Evolutionary conservation across 2,888 invertebrate species (phyloP), one percentile per base, ranked within the genome.

Genomic region (Ormyrus nitidulus): DNA sequence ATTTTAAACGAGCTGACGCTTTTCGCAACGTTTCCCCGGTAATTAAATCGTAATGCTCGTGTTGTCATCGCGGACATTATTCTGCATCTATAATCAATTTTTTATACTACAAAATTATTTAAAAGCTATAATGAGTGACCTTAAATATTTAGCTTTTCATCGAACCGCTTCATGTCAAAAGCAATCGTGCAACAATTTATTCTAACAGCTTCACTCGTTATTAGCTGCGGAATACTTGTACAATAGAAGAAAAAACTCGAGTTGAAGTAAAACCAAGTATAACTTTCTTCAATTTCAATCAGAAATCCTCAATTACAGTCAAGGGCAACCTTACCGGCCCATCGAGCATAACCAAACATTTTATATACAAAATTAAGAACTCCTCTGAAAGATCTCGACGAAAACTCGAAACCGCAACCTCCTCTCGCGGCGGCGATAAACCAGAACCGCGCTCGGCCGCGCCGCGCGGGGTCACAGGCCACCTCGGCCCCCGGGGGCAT

Each of bases 121-220:
- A 49, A 65, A 44, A 56, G 19, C 1, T 19, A 19, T 19, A 73
- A 34, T 49, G 51, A 59, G 44, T 51, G 51, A 59, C 74, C 74
- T 74, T 58, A 74, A 48, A 66, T 65, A 58, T 66, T 72, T 54
- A 61, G 54, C 73, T 62, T 54, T 19, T 19, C 2, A 19, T 19
- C 19, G 1, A 19, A 19, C 19, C 1, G 19, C 1, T 1, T 19
- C 19, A 2, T 19, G 19, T 19, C 19, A 19, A 19, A 19, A 19
- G 19, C 19, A 1, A 19, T 19, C 19, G 19, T 19, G 19, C 19
- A 19, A 19, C 1, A 19, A 19, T 19, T 19, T 19, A 19, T 19
- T 19, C 19, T 1, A 19, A 19, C 19, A 19, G 19, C 2, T 19
- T 19, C 19, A 19, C 19, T 19, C 19, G 19, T 19, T 19, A 19